phyloP scores from a whole-genome alignment of 2,113 vertebrate species.

The Ophthalmolycus amberensis region DNA sequence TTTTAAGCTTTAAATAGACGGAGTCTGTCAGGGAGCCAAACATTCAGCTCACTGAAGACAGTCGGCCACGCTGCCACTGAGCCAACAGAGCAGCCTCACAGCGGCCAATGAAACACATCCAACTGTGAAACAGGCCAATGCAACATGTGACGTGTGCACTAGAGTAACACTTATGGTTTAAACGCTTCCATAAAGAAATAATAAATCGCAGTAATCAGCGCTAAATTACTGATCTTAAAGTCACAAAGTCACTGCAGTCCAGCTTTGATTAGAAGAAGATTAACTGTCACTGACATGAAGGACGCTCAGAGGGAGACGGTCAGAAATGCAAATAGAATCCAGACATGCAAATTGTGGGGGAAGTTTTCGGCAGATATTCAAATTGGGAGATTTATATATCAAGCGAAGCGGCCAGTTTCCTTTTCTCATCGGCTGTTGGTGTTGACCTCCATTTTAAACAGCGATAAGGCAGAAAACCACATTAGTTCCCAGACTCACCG shows the following conservation, averaged over 20 bases:
- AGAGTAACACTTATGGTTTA: slow-evolving; percentile 6
- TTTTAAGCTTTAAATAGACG: slow-evolving; percentile 21
- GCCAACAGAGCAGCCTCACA: slow-evolving; percentile 10
- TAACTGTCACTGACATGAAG: neutral
- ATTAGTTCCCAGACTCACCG: neutral
- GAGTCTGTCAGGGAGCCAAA: slow-evolving; percentile 31
- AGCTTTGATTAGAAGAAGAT: slow-evolving; percentile 7
- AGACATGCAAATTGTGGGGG: neutral
- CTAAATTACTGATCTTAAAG: neutral
- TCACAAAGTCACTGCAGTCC: neutral
- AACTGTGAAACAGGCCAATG: slow-evolving; percentile 32
- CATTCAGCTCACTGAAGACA: slow-evolving; percentile 6
- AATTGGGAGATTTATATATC: slow-evolving; percentile 3
- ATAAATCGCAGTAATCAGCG: slow-evolving; percentile 5
- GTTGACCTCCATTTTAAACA: slow-evolving; percentile 16
- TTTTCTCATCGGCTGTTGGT: neutral
- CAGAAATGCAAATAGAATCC: neutral
- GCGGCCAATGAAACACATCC: slow-evolving; percentile 11
- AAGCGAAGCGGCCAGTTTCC: neutral
- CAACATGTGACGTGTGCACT: slow-evolving; percentile 10
- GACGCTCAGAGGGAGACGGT: neutral
- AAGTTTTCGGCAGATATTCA: neutral
- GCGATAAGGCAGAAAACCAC: neutral
- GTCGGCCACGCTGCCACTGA: slow-evolving; percentile 1
- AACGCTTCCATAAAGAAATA: slow-evolving; percentile 1